Base-by-base conservation (phyloP, 2,888 invertebrate genomes). In the Caenorhabditis sinica region DNA sequence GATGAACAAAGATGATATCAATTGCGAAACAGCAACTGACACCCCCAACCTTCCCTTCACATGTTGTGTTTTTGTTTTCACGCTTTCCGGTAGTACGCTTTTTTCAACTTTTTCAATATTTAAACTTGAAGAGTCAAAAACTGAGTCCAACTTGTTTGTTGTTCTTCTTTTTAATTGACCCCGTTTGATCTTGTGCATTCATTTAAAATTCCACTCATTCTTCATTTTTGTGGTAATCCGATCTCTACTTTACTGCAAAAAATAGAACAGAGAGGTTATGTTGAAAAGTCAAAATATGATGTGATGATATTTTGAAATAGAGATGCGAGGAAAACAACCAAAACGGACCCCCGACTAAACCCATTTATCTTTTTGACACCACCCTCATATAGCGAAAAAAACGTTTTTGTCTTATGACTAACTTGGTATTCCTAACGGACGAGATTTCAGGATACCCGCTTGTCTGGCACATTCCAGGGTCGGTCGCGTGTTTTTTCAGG, bases 1-100 rank as follows among this genome's bases (percentile, higher is more conserved):
- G 72, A 72, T 80, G 72, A 72, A 80, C 80, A 80, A 80, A 80
- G 80, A 80, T 80, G 80, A 80, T 61, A 72, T 72, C 80, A 79
- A 79, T 71, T 65, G 71, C 79, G 72, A 80, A 72, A 66, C 72
- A 72, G 58, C 80, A 80, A 66, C 80, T 80, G 80, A 80, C 80
- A 80, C 72, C 66, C 65, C 60, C 79, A 33, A 60, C 20, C 28
- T 65, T 58, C 49, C 49, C 33, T 61, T 58, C 65, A 25, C 58
- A 49, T 72, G 58, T 72, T 72, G 72, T 71, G 63, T 71, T 71
- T 80, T 72, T 80, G 72, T 80, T 80, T 80, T 79, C 79, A 65
- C 56, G 69, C 69, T 79, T 60, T 71, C 66, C 80, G 72, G 80
- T 80, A 72, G 79, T 79, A 79, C 51, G 36, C 53, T 69, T 69